phyloP scores from a whole-genome alignment of 2,888 invertebrate genomes.

The Dromius quadrimaculatus region DNA sequence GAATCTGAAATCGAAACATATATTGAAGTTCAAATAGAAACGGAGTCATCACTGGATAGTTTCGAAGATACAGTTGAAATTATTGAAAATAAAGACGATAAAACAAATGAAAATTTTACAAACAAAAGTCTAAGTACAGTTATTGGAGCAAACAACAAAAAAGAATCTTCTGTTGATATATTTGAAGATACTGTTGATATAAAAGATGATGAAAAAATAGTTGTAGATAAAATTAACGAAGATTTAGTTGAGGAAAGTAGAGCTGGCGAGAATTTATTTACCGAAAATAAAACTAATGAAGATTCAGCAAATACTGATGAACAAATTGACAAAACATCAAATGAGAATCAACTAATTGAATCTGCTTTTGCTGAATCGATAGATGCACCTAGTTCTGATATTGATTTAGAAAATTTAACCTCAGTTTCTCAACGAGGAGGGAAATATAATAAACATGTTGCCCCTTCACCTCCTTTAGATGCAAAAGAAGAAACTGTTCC shows the following conservation, averaged over 20 bases:
- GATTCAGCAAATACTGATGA: too few species aligned
- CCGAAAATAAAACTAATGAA: not conserved
- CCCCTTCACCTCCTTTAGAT: slow-evolving; percentile 66
- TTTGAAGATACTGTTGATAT: slow-evolving; percentile 2
- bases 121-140: not conserved
- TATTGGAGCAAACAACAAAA: not conserved
- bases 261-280: too few species aligned
- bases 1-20: not conserved
- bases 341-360: not conserved
- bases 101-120: slow-evolving; percentile 20
- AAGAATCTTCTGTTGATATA: not conserved
- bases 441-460: slow-evolving; percentile 69
- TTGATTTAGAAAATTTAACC: slow-evolving; percentile 20
- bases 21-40: slow-evolving; percentile 37
- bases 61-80: slow-evolving; percentile 41
- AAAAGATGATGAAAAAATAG: slow-evolving; percentile 9
- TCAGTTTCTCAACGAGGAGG: slow-evolving; percentile 63
- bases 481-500: slow-evolving; percentile 43
- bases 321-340: too few species aligned
- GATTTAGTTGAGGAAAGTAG: not conserved
- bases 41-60: slow-evolving; percentile 26
- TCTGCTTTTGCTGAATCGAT: slow-evolving; percentile 6
- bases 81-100: too few species aligned
- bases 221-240: not conserved
- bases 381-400: slow-evolving; percentile 11